Evolutionary conservation across 2,888 invertebrate species (phyloP), one percentile per base, ranked within the genome.

Genomic region (Cheilosia urbana): DNA sequence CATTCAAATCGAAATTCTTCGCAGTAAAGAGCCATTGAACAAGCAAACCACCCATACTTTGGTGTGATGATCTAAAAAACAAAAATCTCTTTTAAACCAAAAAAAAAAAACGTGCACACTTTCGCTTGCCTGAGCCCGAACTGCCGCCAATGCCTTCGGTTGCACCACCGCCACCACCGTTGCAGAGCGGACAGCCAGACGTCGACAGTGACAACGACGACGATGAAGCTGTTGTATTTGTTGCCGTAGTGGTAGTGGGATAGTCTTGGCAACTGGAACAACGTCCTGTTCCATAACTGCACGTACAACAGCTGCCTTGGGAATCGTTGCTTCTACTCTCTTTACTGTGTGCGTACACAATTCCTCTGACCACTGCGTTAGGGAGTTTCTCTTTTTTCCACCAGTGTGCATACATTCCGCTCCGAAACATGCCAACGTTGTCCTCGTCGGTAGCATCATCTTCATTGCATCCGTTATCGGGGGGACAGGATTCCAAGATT

Each of bases 361-460:
- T 91, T 87, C 92, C 94, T 90, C 93, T 92, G 91, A 94, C 93
- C 92, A 95, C 94, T 92, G 93, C 94, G 91, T 93, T 94, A 87
- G 96, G 96, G 91, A 96, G 94, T 90, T 96, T 95, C 91, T 96
- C 96, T 94, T 97, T 97, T 93, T 97, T 95, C 97, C 97, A 97
- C 97, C 97, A 97, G 93, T 97, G 97, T 87, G 97, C 97, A 92
- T 97, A 97, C 92, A 97, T 93, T 90, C 96, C 97, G 60, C 97
- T 96, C 81, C 95, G 96, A 92, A 95, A 97, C 90, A 95, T 88
- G 85, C 87, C 87, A 19, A 69, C 73, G 58, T 75, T 82, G 6
- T 24, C 60, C 51, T 88, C 85, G 34, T 89, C 51, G 4, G 75
- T 57, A 40, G 55, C 71, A 7, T 87, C 87, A 66, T 89, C 88